phyloP scores from a whole-genome alignment of 2,797 vertebrate species.

The Chaunax sp. region DNA sequence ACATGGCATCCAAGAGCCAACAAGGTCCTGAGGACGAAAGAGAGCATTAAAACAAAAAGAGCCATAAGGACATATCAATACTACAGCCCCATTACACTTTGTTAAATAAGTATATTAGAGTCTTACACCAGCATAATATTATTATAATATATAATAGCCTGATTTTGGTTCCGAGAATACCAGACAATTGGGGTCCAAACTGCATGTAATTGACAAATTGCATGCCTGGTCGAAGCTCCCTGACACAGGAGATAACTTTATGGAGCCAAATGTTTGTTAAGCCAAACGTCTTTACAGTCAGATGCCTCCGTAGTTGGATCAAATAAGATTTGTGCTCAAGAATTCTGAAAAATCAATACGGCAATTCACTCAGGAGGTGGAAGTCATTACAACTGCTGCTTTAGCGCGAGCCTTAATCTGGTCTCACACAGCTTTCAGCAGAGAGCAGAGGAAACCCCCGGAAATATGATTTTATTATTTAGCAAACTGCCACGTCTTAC shows the following conservation, averaged over 20 bases:
- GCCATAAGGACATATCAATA: not conserved
- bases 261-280: conserved; percentile 7
- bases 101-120: conserved; percentile 6
- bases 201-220: conserved; percentile 19
- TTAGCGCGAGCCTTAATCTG: conserved; percentile 62
- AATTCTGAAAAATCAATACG: conserved; percentile 64
- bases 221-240: conserved; percentile 11
- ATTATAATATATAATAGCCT: too few species aligned
- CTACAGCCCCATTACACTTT: conserved; percentile 15
- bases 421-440: conserved; percentile 29
- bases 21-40: conserved; percentile 86
- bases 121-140: conserved; percentile 9
- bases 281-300: conserved; percentile 60
- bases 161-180: conserved; percentile 2
- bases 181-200: not conserved
- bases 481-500: conserved; percentile 79
- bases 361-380: conserved; percentile 53
- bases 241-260: conserved; percentile 19
- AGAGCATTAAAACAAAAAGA: conserved; percentile 19
- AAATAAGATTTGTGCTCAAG: conserved; percentile 43
- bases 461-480: conserved; percentile 44
- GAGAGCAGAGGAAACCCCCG: conserved; percentile 15
- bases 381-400: conserved; percentile 54
- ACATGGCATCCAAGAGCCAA: conserved; percentile 96
- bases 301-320: conserved; percentile 53